Percentiles rank a stretch among this genome's conserved stretches.
phyloP scores from a whole-genome alignment of 2,113 vertebrate genomes.

The Podilymbus podiceps region DNA sequence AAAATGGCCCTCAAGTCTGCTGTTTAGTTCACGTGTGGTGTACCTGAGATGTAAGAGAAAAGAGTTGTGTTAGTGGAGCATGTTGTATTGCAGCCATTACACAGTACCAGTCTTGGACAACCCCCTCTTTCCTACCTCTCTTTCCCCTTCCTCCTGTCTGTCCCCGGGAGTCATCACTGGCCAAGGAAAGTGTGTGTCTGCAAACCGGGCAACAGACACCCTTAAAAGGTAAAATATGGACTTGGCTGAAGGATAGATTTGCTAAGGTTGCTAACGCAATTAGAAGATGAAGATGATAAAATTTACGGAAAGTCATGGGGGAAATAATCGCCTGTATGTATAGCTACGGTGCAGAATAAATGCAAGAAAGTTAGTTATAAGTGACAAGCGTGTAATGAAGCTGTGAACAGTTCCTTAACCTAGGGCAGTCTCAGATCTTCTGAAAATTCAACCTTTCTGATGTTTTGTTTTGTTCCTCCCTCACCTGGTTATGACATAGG shows the following conservation, averaged over 20 bases:
- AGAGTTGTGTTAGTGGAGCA: not conserved
- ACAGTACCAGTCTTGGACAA: not conserved
- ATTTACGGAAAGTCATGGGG: not conserved
- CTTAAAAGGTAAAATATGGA: not conserved
- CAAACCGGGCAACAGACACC: not conserved
- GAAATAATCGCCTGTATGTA: not conserved
- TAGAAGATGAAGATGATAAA: not conserved
- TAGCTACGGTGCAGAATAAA: not conserved
- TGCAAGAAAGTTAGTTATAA: not conserved
- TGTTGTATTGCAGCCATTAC: not conserved
- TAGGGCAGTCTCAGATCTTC: not conserved
- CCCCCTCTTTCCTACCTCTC: not conserved
- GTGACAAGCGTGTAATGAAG: not conserved
- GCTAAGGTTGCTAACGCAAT: not conserved
- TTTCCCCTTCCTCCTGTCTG: not conserved
- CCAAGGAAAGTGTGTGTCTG: not conserved
- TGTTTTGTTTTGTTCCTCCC: not conserved
- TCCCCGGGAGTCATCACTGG: not conserved
- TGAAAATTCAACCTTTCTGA: not conserved
- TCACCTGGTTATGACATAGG: not conserved
- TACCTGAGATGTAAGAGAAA: not conserved
- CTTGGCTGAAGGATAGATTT: not conserved
- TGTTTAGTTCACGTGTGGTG: not conserved
- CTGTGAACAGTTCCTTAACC: not conserved
- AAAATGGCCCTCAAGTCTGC: not conserved